Evolutionary conservation across 2,797 vertebrate genomes (phyloP).

Genomic region (Gobio occitaniae): DNA sequence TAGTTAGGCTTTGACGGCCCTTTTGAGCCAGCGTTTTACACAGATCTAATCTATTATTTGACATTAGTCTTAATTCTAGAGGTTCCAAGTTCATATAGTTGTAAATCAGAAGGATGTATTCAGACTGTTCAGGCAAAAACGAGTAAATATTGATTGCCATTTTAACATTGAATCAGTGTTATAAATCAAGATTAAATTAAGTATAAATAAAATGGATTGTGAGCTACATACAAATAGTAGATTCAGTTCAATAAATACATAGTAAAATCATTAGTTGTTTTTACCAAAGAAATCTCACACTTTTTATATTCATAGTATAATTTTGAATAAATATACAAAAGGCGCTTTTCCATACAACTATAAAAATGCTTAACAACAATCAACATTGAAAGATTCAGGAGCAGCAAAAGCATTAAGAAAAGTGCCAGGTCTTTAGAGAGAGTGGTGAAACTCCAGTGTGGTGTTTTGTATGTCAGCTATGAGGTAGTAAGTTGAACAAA

Average conservation of each 20-base stretch:
- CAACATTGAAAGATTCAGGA: not conserved
- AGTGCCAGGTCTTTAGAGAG: not conserved
- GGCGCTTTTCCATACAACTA: not conserved
- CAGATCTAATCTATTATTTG: slow-evolving; percentile 11
- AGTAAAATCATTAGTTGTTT: not conserved
- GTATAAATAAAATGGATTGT: not conserved
- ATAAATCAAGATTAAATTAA: not conserved
- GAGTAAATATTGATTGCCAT: not conserved
- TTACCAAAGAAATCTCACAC: slow-evolving; percentile 9
- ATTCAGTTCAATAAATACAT: slow-evolving; percentile 15
- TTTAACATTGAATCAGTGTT: not conserved
- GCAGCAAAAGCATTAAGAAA: slow-evolving; percentile 12
- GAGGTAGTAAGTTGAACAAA: slow-evolving; percentile 16
- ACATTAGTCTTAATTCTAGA: not conserved
- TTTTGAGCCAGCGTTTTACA: not conserved
- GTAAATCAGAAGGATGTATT: not conserved
- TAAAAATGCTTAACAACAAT: not conserved
- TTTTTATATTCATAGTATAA: not conserved
- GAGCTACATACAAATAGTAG: not conserved
- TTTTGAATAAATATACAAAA: slow-evolving; percentile 20
- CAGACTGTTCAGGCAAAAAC: not conserved
- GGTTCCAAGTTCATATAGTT: not conserved
- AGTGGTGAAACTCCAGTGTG: not conserved
- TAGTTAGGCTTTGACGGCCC: not conserved
- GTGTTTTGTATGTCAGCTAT: not conserved